Conservation (phyloP, 1,140 invertebrate genomes). For the Danaus plexippus region DNA sequence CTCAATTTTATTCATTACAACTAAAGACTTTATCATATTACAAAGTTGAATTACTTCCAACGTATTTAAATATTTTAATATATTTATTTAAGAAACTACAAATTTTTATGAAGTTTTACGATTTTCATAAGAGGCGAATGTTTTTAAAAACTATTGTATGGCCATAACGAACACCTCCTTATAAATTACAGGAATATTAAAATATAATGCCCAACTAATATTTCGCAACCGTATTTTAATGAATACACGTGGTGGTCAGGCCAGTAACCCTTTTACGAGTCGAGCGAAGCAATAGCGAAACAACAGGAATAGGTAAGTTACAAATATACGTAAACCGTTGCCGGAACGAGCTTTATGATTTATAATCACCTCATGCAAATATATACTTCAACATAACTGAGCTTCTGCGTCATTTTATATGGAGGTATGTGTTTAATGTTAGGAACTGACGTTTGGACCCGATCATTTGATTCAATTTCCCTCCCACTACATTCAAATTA, state of each 20-base stretch:
- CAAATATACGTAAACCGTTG: constrained; percentile 27
- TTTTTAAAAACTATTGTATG: too few species aligned
- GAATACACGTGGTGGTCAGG: neutral
- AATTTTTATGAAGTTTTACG: too few species aligned
- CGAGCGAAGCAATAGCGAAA: constrained; percentile 50
- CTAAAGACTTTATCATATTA: too few species aligned
- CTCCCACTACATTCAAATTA: constrained; percentile 30
- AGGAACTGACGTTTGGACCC: constrained; percentile 23
- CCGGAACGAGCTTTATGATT: constrained; percentile 45
- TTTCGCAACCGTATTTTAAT: constrained; percentile 1
- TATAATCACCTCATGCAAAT: constrained; percentile 55
- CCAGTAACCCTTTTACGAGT: constrained; percentile 26
- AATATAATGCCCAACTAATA: too few species aligned
- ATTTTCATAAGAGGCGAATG: too few species aligned
- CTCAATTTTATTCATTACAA: too few species aligned
- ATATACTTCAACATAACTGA: constrained; percentile 36
- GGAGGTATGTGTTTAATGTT: constrained; percentile 20
- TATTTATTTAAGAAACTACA: too few species aligned
- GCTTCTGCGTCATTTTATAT: constrained; percentile 16
- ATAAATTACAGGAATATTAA: too few species aligned
- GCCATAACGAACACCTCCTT: too few species aligned
- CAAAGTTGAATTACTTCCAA: too few species aligned
- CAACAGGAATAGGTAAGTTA: constrained; percentile 47
- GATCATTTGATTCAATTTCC: constrained; percentile 48
- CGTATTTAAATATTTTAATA: too few species aligned